These are phyloP conservation scores for Melanophora roralis DNA, from an alignment of 2,888 invertebrate genomes.

Conservation along the genomic window DNA sequence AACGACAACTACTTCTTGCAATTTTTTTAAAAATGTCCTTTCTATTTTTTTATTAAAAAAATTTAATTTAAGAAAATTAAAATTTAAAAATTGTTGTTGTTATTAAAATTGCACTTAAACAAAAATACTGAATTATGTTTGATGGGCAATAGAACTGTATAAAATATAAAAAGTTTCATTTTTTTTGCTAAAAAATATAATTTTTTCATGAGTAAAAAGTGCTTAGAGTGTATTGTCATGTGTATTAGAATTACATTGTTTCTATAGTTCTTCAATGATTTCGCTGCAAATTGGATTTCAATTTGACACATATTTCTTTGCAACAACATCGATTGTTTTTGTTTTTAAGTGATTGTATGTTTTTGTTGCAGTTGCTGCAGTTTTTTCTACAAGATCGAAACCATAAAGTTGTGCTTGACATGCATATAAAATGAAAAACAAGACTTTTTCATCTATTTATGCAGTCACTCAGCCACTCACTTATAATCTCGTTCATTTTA, in stretches of 20 bases:
- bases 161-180: no score
- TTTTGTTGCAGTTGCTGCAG: neutral
- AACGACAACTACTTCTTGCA: no score
- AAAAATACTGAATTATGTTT: conserved; percentile 23
- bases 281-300: conserved; percentile 60
- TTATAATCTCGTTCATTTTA: conserved; percentile 6
- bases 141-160: no score
- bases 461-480: neutral
- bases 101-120: no score
- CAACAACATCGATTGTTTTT: neutral
- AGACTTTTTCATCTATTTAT: conserved; percentile 49
- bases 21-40: no score
- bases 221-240: neutral
- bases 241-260: neutral
- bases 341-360: neutral
- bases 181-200: neutral
- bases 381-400: conserved; percentile 52
- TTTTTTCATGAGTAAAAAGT: neutral
- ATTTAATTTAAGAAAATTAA: no score
- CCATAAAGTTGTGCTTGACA: conserved; percentile 62
- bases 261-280: conserved; percentile 50
- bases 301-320: conserved; percentile 56
- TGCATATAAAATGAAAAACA: conserved; percentile 49
- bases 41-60: no score
- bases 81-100: no score